Evolutionary conservation across 2,113 vertebrate species (phyloP), one percentile per base, ranked within the genome.

Genomic region (Loxodonta africana): DNA sequence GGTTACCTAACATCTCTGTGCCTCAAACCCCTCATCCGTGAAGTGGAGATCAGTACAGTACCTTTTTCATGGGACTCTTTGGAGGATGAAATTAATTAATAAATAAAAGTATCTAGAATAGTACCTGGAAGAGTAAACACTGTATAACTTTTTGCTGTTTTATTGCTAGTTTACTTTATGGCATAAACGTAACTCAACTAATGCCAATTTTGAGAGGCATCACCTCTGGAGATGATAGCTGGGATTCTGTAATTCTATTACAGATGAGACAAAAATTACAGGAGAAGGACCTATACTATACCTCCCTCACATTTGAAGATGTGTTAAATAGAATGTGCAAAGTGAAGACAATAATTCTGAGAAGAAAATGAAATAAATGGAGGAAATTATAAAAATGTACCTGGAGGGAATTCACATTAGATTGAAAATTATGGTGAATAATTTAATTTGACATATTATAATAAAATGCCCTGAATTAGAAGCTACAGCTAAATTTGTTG

Each of bases 361-460:
- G 57, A 25, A 23, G 8, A n/a, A 89, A 85, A 78, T 44, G 33
- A 95, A 95, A 93, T 25, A 90, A 84, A 90, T 67, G 41, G 73
- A 90, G 60, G 60, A n/a, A 85, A 77, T 96, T 95, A 94, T 83
- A 78, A 86, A 95, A 90, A 91, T 92, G 30, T 74, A 33, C 63
- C 94, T 76, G 26, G n/a, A 97, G 83, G 91, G 76, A 97, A 96
- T 96, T 97, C 62, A 69, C 28, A 96, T 95, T 90, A 93, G 33
- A 26, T 44, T 90, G 60, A 92, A 95, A 95, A 95, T 96, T 90
- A 74, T 57, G 37, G 74, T 94, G 91, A 90, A 88, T 97, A 94
- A 98, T 71, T 97, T 94, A 96, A 95, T 94, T 95, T 95, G 87
- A 95, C 67, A 71, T 67, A 90, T 88, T 97, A 92, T 97, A 95